Evolutionary conservation across 2,888 invertebrate species (phyloP).

Genomic region (Eristalis arbustorum): DNA sequence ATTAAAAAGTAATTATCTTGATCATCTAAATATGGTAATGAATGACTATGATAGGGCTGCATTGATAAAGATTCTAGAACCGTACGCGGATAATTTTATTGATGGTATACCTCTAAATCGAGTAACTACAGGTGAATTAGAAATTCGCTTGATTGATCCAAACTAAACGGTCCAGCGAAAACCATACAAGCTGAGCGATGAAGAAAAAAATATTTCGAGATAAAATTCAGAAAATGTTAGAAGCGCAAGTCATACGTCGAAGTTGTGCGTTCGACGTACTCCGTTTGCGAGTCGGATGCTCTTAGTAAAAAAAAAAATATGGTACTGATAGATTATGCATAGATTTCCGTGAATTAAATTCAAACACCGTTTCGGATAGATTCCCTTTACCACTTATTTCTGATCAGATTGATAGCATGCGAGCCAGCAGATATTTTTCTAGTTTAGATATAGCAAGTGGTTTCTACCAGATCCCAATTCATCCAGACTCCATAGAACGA

Average conservation of each 20-base stretch:
- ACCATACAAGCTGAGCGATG: conserved; percentile 16
- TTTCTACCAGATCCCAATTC: conserved; percentile 3
- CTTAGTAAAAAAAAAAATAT: conserved; percentile 6
- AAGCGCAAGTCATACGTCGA: conserved; percentile 4
- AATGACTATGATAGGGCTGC: conserved; percentile 1
- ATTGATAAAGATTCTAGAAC: conserved; percentile 14
- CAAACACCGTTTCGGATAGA: conserved; percentile 17
- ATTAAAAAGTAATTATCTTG: conserved; percentile 6
- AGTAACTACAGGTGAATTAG: conserved; percentile 11
- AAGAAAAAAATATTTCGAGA: conserved; percentile 1
- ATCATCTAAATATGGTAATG: conserved; percentile 7
- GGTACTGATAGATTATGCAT: conserved; percentile 16
- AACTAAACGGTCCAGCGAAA: not conserved
- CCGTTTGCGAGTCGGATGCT: conserved; percentile 12
- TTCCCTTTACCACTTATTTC: conserved; percentile 7
- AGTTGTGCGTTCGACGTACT: too few relatives aligned
- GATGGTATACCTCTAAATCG: conserved; percentile 19
- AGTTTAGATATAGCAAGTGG: conserved; percentile 7
- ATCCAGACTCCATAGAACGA: conserved; percentile 13
- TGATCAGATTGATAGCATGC: conserved; percentile 16
- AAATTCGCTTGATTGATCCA: conserved; percentile 22
- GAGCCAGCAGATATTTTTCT: conserved; percentile 5
- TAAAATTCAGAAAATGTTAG: conserved; percentile 11
- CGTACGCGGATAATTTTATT: conserved; percentile 10
- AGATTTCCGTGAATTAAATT: conserved; percentile 18